These are phyloP conservation scores for Neopelma chrysocephalum DNA, from an alignment of 2,797 vertebrate species.

Conservation along the genomic window DNA sequence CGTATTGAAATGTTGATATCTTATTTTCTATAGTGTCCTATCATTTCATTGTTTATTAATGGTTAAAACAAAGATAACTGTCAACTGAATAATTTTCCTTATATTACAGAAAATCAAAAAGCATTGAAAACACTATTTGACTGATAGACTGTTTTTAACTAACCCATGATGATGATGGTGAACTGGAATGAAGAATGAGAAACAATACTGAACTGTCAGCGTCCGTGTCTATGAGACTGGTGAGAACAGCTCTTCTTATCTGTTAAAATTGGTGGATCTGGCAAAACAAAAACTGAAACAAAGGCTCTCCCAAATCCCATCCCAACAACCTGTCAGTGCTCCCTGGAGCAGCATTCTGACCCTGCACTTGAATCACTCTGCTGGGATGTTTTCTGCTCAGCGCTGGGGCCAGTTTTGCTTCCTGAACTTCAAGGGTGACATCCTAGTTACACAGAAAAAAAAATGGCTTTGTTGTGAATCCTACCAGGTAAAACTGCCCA, in stretches of 20 bases:
- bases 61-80: not conserved
- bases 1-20: not conserved
- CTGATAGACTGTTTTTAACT: not conserved
- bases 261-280: constrained; percentile 48
- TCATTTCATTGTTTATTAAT: not conserved
- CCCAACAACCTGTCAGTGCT: not conserved
- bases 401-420: not conserved
- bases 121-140: not conserved
- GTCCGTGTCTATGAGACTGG: not conserved
- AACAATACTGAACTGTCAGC: not conserved
- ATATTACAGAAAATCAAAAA: not conserved
- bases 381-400: not conserved
- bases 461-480: constrained; percentile 11
- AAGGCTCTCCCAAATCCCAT: not conserved
- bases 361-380: not conserved
- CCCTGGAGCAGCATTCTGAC: not conserved
- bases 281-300: not conserved
- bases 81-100: not conserved
- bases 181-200: not conserved
- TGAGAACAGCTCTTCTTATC: constrained; percentile 12
- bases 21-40: not conserved
- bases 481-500: not conserved
- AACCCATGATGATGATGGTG: not conserved
- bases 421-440: constrained; percentile 33
- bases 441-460: not conserved